phyloP scores from a whole-genome alignment of 2,113 vertebrate genomes.

The Microcebus jonahi region DNA sequence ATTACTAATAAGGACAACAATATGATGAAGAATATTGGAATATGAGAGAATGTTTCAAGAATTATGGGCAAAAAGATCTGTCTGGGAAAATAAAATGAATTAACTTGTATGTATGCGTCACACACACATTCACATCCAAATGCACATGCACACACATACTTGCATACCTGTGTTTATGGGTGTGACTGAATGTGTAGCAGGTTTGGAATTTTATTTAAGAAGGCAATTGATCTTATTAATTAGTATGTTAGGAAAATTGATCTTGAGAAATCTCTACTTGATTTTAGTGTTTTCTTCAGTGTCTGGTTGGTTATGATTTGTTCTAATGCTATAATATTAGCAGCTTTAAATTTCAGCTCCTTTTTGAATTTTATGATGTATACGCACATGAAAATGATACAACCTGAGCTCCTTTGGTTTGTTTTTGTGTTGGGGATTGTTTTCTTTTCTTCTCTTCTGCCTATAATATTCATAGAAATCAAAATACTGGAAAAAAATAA shows the following conservation, averaged over 20 bases:
- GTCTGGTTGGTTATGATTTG: not conserved
- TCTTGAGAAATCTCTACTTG: not conserved
- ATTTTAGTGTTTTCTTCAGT: not conserved
- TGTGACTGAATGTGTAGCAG: not conserved
- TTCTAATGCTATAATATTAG: not conserved
- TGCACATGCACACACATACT: not conserved
- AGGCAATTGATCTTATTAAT: not conserved
- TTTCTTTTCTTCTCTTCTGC: not conserved
- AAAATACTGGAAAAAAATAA: not conserved
- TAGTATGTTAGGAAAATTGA: not conserved
- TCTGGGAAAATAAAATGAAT: not conserved
- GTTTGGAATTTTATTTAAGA: not conserved
- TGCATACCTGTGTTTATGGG: not conserved
- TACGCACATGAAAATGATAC: not conserved
- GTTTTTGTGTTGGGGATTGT: not conserved
- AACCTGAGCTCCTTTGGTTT: not conserved
- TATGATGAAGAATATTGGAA: not conserved
- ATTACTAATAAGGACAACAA: not conserved
- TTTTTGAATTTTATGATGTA: not conserved
- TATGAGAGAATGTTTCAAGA: not conserved
- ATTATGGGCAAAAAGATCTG: not conserved
- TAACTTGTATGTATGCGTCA: too few relatives aligned
- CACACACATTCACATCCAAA: not conserved
- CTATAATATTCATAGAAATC: not conserved
- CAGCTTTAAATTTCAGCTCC: not conserved